These are phyloP conservation scores for Epizoanthus fatuus DNA, from an alignment of 92 coral and sea anemone genomes.

Conservation along the genomic window DNA sequence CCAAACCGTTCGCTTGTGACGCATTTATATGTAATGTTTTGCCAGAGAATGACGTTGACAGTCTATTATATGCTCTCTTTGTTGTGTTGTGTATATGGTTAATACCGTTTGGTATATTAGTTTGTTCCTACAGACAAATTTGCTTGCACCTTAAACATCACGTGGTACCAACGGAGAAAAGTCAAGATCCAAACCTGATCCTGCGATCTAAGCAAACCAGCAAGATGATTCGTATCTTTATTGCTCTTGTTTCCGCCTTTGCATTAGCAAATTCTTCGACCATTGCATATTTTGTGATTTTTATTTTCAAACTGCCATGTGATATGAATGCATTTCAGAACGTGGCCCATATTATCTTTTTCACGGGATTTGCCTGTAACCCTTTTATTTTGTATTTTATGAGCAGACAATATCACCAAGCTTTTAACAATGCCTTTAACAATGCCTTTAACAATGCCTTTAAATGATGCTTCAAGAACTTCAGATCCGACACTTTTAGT, in stretches of 20 bases:
- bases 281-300: neutral
- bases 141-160: constrained; percentile 9
- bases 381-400: constrained; percentile 32
- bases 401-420: constrained; percentile 33
- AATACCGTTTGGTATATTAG: neutral
- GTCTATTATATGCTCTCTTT: neutral
- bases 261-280: neutral
- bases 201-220: constrained; percentile 37
- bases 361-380: neutral
- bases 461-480: neutral
- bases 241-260: constrained; percentile 1
- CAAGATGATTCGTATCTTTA: constrained; percentile 33
- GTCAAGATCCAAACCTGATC: neutral
- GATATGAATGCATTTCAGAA: too few relatives aligned
- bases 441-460: constrained; percentile 3
- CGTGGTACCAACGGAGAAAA: constrained; percentile 1
- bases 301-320: neutral
- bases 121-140: constrained; percentile 30
- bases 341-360: constrained; percentile 6
- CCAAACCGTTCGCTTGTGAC: neutral
- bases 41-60: neutral
- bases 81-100: neutral
- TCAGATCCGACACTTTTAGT: neutral
- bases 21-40: neutral
- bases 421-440: constrained; percentile 7